Base-by-base conservation (phyloP, 2,888 invertebrate species). In the Ichneumon xanthorius region DNA sequence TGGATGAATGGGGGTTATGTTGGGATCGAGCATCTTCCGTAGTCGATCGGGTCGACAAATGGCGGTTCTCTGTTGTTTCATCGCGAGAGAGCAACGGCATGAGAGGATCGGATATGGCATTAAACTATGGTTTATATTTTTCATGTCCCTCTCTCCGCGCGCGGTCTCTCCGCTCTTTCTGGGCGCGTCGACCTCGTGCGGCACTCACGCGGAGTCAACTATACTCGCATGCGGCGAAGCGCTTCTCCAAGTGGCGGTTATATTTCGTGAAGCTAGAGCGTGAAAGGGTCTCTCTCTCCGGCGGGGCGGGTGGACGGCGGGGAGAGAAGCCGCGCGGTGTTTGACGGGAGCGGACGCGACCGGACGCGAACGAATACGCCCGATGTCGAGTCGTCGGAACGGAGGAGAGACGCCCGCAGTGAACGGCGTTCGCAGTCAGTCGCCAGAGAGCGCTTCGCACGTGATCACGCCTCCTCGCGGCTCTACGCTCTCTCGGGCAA, bases 371-470 rank as follows among this genome's bases (percentile, higher is more conserved):
- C 85, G 82, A 73, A 80, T 37, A 40, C 67, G n/a, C 6, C 85
- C 85, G 85, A 82, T 53, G 65, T 7, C 19, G 33, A 61, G 11
- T 58, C 53, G 76, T 68, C 45, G 45, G 37, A 45, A 55, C 33
- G n/a, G 73, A 37, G 86, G 88, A 88, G 76, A 79, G 87, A 88
- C 86, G 89, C 88, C 85, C 88, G 92, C 89, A 88, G 63, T 78
- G 76, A 53, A 50, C 65, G 37, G 58, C 40, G 63, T 37, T 75
- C 80, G 80, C 45, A 85, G 87, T 91, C 92, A 92, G 92, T 92
- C 92, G 92, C 91, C 84, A 91, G 92, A 91, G 92, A 92, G 93
- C 92, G 93, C 91, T 91, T 89, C 86, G 72, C 88, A 89, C 88
- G 92, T 87, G 85, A 67, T 68, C 82, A 91, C 90, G 90, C 78